Percentiles rank a stretch among this genome's conserved stretches.
Conservation (phyloP, 2,113 vertebrate genomes). For the Regulus satrapa region DNA sequence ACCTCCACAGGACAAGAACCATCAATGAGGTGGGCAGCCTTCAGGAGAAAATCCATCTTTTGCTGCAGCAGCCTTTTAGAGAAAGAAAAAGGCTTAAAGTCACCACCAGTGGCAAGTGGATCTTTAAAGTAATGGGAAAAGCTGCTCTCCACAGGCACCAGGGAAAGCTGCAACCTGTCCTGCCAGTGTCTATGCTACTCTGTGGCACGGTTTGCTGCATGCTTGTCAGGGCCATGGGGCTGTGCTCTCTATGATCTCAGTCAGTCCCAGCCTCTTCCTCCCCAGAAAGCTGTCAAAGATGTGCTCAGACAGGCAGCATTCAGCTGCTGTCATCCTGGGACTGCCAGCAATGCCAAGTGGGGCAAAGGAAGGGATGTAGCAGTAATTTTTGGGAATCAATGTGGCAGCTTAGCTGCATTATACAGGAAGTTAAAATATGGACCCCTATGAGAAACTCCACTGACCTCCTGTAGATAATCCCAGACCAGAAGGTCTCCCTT, state of each 20-base stretch:
- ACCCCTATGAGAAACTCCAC: background rate
- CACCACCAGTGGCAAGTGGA: background rate
- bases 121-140: background rate
- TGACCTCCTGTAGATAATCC: background rate
- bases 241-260: background rate
- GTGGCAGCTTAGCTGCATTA: background rate
- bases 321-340: background rate
- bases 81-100: background rate
- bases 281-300: background rate
- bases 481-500: background rate
- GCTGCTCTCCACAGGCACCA: background rate
- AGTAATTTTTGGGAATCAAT: background rate
- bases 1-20: background rate
- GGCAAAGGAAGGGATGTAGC: background rate
- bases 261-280: background rate
- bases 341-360: background rate
- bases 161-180: background rate
- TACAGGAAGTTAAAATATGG: background rate
- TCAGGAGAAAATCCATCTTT: background rate
- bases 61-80: background rate
- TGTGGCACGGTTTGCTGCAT: rapidly evolving
- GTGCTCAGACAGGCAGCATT: background rate
- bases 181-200: background rate
- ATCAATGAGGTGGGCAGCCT: background rate
- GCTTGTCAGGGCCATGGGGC: rapidly evolving